A percentile compares a stretch with the other conserved stretches of the same genome.
These are phyloP conservation scores for Cyclopterus lumpus DNA, from an alignment of 2,797 vertebrate genomes.

Conservation along the genomic window DNA sequence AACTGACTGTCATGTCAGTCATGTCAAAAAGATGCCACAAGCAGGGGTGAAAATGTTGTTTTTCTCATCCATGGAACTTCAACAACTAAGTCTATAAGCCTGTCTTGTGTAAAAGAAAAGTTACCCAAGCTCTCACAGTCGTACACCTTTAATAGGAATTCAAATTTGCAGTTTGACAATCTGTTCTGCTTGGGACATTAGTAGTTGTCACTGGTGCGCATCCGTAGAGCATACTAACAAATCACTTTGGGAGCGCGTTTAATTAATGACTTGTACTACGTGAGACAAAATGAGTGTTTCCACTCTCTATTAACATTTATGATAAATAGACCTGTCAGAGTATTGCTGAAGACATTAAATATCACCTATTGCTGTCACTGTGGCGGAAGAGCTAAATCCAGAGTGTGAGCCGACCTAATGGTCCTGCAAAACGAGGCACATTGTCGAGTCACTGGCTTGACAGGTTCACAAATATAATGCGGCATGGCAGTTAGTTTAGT, in stretches of 20 bases:
- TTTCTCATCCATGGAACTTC: constrained; percentile 3
- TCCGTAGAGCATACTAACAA: constrained; percentile 52
- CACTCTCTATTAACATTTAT: constrained; percentile 72
- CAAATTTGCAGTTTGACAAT: constrained; percentile 58
- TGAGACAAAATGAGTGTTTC: constrained; percentile 73
- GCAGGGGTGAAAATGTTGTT: neutral
- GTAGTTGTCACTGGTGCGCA: constrained; percentile 56
- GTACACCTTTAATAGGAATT: constrained; percentile 58
- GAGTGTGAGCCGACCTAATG: neutral
- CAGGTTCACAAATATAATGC: neutral
- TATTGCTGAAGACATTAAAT: constrained; percentile 49
- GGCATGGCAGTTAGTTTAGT: neutral
- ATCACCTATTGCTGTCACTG: constrained; percentile 40
- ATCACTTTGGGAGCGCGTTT: constrained; percentile 58
- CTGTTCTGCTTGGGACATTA: constrained; percentile 33
- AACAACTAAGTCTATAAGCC: constrained; percentile 20
- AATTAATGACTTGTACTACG: constrained; percentile 67
- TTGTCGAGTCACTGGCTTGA: neutral
- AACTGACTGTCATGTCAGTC: neutral
- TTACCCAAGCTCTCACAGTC: constrained; percentile 20
- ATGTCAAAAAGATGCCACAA: neutral
- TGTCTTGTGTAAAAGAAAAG: constrained; percentile 34
- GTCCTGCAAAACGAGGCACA: neutral
- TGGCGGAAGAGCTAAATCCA: constrained; percentile 16
- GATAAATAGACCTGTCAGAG: constrained; percentile 65